Evolutionary conservation across 2,797 vertebrate genomes (phyloP).

Genomic region (Melanotaenia maccullochi): DNA sequence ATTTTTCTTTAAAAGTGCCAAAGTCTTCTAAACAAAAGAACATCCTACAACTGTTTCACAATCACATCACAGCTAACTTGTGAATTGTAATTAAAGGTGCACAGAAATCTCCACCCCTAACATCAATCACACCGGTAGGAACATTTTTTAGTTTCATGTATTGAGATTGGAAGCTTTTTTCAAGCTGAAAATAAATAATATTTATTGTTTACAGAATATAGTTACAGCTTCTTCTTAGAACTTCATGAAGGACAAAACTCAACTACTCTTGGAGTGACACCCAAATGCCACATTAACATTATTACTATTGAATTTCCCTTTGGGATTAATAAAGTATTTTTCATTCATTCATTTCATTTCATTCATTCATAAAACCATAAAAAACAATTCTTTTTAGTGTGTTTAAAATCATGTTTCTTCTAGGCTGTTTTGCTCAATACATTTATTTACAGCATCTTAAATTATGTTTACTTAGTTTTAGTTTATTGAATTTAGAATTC

Average conservation of each 20-base stretch:
- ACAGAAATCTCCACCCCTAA: too few species aligned
- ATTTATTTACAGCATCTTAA: conserved; percentile 20
- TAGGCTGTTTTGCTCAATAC: conserved; percentile 12
- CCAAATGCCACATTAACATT: not conserved
- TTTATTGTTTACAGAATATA: not conserved
- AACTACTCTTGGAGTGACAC: conserved; percentile 21
- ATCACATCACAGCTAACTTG: too few species aligned
- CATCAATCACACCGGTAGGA: too few species aligned
- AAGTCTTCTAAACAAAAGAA: too few species aligned
- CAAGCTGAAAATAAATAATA: not conserved
- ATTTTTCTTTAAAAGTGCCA: too few species aligned
- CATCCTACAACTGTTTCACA: too few species aligned
- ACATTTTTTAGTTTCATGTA: too few species aligned
- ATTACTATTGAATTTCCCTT: too few species aligned
- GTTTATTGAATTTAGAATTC: not conserved
- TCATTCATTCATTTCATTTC: too few species aligned
- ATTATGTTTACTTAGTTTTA: conserved; percentile 21
- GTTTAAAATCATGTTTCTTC: conserved; percentile 1
- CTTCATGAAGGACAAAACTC: conserved; percentile 19
- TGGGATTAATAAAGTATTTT: too few species aligned
- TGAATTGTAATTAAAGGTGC: too few species aligned
- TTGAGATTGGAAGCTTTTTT: not conserved
- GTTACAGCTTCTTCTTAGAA: conserved; percentile 8
- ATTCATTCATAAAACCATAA: too few species aligned
- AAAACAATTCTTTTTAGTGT: conserved; percentile 14